Evolutionary conservation across 2,888 invertebrate species (phyloP).

Genomic region (Melinaea menophilus): DNA sequence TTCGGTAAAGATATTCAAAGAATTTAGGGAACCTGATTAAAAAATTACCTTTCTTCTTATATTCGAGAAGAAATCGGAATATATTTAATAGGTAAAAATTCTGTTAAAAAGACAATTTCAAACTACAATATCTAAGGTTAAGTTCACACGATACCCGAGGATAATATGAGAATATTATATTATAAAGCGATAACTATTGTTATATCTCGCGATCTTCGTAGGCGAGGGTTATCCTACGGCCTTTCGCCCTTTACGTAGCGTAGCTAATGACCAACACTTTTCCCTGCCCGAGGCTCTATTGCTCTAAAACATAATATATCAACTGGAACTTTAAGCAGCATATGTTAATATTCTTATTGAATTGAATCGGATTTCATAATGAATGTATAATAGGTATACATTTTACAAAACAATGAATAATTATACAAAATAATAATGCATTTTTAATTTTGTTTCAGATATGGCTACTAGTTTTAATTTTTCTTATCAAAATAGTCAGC

Average conservation of each 20-base stretch:
- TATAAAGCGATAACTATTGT: slow-evolving; percentile 1
- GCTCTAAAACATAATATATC: not conserved
- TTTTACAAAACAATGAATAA: too few relatives aligned
- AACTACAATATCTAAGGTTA: not conserved
- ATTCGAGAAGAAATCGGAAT: too few relatives aligned
- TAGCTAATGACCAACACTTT: not conserved
- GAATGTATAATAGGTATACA: too few relatives aligned
- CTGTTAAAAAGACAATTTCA: not conserved
- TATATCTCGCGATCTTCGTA: not conserved
- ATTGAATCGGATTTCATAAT: too few relatives aligned
- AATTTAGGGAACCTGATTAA: too few relatives aligned
- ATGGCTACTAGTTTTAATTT: slow-evolving; percentile 66
- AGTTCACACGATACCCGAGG: not conserved
- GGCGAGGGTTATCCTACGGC: slow-evolving; percentile 21
- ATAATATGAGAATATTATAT: not conserved
- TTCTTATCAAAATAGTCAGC: slow-evolving; percentile 48
- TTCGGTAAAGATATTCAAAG: too few relatives aligned
- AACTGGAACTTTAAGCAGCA: not conserved
- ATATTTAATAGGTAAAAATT: too few relatives aligned
- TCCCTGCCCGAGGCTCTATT: not conserved
- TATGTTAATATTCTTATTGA: not conserved
- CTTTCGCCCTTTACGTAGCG: slow-evolving; percentile 16
- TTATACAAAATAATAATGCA: too few relatives aligned
- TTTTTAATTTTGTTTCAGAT: slow-evolving; percentile 59
- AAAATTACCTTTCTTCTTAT: too few relatives aligned